Evolutionary conservation across 1,140 invertebrate species (phyloP), one percentile per base, ranked within the genome.

Genomic region (Achatina immaculata): DNA sequence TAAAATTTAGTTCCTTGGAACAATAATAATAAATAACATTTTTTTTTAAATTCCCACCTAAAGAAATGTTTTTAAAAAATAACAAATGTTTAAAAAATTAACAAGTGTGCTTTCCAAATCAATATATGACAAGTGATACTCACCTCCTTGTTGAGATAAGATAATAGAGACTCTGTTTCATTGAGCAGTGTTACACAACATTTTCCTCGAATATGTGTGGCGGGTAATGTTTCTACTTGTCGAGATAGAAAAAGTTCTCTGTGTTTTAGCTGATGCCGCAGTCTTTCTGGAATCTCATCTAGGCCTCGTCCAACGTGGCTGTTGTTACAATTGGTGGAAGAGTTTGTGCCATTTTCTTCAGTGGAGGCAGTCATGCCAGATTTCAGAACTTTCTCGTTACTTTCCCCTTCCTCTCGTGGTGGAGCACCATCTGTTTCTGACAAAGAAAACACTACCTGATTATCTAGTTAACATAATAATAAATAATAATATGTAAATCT

Each of bases 171-270:
- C 93, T 99, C 98, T 72, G 97, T 99, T 94, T 99, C 98, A 93
- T 99, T 99, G 90, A 99, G 94, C 79, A 99, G 93, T 75, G 98
- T 99, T 83, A 99, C 98, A 83, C 95, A 95, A 93, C 98, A 99
- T 94, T 99, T 99, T 89, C 98, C 98, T 88, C 99, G 94, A 88
- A 99, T 99, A 92, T 98, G 96, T 77, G 97, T 99, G 73, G 98
- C 98, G 58, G 98, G 97, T 89, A 99, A 93, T 3, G 97, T 99
- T 93, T 99, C 98, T 81, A 99, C 96, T 93, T 99, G 97, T 84
- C 98, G 94, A 14, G 98, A 99, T 65, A 99, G 93, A 93, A 99
- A 99, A 84, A 99, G 93, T 93, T 99, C 99, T 86, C 98, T 94
- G 90, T 99, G 98, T 91, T 98, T 98, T 89, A 99, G 94, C 92